phyloP scores from a whole-genome alignment of 2,797 vertebrate genomes.

The Premnoplex brunnescens region DNA sequence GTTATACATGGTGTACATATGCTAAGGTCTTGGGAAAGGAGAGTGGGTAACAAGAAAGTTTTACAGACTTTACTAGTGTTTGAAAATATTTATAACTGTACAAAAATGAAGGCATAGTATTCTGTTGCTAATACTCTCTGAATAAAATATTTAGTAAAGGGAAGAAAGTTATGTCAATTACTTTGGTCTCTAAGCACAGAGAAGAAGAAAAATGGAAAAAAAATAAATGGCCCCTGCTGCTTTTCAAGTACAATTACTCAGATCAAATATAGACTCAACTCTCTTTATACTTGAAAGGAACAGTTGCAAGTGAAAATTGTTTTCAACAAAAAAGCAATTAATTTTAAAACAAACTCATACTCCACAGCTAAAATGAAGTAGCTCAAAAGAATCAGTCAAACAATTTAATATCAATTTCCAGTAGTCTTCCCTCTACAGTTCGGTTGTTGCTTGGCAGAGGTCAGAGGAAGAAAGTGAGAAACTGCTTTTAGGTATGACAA shows the following conservation, averaged over 20 bases:
- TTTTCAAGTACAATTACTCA: background rate
- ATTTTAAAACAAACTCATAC: background rate
- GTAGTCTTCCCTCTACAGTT: background rate
- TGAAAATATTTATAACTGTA: background rate
- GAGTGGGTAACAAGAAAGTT: background rate
- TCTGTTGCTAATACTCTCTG: background rate
- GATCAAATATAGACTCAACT: background rate
- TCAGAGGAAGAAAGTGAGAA: background rate
- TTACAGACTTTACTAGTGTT: background rate
- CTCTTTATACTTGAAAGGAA: background rate
- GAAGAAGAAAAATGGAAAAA: background rate
- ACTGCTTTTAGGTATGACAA: background rate
- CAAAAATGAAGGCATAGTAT: background rate
- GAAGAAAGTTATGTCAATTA: background rate
- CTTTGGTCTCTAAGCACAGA: background rate
- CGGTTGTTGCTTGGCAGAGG: background rate
- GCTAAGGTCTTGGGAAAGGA: background rate
- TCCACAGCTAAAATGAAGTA: background rate
- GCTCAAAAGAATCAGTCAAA: background rate
- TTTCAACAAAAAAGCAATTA: background rate
- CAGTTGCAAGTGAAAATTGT: background rate
- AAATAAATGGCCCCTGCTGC: background rate
- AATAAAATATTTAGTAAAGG: background rate
- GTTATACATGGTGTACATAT: background rate
- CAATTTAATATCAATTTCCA: background rate